phyloP scores from a whole-genome alignment of 1,140 invertebrate species.

The Asbolus verrucosus region DNA sequence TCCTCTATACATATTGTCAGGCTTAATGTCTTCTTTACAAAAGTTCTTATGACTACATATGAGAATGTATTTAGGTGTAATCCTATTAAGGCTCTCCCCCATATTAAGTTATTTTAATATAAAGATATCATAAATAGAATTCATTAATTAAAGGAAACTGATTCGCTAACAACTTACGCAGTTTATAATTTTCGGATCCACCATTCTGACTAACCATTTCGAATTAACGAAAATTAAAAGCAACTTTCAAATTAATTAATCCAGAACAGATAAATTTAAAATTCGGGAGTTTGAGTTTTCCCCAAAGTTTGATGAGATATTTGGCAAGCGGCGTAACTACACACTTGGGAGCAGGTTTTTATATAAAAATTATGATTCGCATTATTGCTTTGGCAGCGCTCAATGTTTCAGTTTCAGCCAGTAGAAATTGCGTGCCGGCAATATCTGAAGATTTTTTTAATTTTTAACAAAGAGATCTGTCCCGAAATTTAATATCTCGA shows the following conservation, averaged over 20 bases:
- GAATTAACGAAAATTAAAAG: slow-evolving; percentile 1
- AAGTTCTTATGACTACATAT: too few species aligned
- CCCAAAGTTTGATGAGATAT: slow-evolving; percentile 29
- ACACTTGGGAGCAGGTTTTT: slow-evolving; percentile 1
- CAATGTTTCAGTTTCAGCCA: slow-evolving; percentile 8
- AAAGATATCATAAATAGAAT: too few species aligned
- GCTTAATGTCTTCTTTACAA: too few species aligned
- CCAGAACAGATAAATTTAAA: slow-evolving; percentile 20
- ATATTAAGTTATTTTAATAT: too few species aligned
- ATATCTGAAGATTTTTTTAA: neutral
- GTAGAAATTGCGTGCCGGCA: slow-evolving; percentile 4
- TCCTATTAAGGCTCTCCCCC: too few species aligned
- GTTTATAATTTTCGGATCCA: too few species aligned
- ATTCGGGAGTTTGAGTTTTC: slow-evolving; percentile 17
- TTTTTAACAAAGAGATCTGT: neutral
- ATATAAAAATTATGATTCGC: slow-evolving; percentile 4
- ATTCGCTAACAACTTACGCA: too few species aligned
- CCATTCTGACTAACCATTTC: too few species aligned
- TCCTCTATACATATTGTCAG: too few species aligned
- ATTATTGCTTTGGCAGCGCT: neutral
- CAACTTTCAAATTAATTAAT: slow-evolving; percentile 17
- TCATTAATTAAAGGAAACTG: too few species aligned
- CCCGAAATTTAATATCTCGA: slow-evolving; percentile 10
- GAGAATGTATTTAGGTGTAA: too few species aligned
- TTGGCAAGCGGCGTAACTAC: slow-evolving; percentile 17